Percentiles rank a stretch among this genome's conserved stretches.
Evolutionary conservation across 1,140 invertebrate species (phyloP).

Genomic region (Papilio aristodemus): DNA sequence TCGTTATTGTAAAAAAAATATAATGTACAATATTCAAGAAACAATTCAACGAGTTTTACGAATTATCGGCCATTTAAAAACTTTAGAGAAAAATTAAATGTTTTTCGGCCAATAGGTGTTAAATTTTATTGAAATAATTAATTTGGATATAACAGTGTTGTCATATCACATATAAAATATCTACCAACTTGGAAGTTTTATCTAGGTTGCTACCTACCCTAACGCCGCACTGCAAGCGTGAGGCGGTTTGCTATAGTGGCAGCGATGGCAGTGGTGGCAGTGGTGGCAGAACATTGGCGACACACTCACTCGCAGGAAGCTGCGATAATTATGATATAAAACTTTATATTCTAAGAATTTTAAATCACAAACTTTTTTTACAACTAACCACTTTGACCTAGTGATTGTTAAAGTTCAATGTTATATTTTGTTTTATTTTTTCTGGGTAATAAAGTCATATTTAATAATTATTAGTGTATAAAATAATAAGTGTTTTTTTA

Average conservation of each 20-base stretch:
- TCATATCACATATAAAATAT: slow-evolving; percentile 22
- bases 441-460: not conserved
- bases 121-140: not conserved
- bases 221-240: not conserved
- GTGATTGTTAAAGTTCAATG: not conserved
- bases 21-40: slow-evolving; percentile 37
- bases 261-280: not conserved
- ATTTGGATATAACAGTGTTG: not conserved
- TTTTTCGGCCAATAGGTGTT: not conserved
- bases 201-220: not conserved
- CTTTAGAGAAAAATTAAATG: not conserved
- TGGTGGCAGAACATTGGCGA: slow-evolving; percentile 14
- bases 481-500: too few relatives aligned
- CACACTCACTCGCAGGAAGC: not conserved
- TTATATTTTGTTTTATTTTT: not conserved
- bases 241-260: not conserved
- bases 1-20: slow-evolving; percentile 32
- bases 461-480: not conserved
- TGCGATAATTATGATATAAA: slow-evolving; percentile 6
- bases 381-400: not conserved
- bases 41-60: slow-evolving; percentile 36
- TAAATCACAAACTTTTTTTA: not conserved
- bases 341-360: not conserved
- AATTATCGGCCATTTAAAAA: not conserved
- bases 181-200: slow-evolving; percentile 21